phyloP scores from a whole-genome alignment of 1,140 invertebrate species.

The Calliopsis andreniformis region DNA sequence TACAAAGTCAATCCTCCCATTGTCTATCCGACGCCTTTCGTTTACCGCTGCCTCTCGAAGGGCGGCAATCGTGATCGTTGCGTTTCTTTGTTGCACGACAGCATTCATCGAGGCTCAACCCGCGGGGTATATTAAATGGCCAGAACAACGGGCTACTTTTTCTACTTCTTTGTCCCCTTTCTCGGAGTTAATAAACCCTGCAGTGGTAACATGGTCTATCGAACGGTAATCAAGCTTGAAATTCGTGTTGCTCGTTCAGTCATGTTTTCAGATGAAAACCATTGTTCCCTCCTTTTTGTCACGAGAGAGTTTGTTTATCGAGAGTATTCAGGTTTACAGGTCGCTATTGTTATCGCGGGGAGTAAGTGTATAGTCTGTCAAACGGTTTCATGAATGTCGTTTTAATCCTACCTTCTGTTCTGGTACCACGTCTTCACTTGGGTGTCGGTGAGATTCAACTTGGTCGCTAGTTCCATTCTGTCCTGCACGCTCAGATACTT shows the following conservation, averaged over 20 bases:
- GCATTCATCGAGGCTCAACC: neutral
- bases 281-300: neutral
- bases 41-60: neutral
- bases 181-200: neutral
- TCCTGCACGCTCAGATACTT: conserved; percentile 99
- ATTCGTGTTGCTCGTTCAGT: no score
- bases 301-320: conserved; percentile 1
- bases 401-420: conserved; percentile 91
- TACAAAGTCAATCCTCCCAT: conserved; percentile 12
- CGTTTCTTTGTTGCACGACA: conserved; percentile 15
- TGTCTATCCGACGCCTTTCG: neutral
- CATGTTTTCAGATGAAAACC: neutral
- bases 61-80: conserved; percentile 13
- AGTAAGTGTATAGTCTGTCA: neutral
- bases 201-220: no score
- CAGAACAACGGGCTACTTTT: neutral
- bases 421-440: conserved; percentile 99
- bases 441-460: conserved; percentile 97
- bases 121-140: conserved; percentile 1
- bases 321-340: neutral
- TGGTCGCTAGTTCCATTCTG: conserved; percentile 98
- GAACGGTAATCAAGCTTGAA: no score
- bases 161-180: neutral
- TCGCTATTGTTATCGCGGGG: neutral
- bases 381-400: conserved; percentile 1